These are phyloP conservation scores for human DNA, from an alignment of 2,113 vertebrate species.

Conservation along the genomic window DNA sequence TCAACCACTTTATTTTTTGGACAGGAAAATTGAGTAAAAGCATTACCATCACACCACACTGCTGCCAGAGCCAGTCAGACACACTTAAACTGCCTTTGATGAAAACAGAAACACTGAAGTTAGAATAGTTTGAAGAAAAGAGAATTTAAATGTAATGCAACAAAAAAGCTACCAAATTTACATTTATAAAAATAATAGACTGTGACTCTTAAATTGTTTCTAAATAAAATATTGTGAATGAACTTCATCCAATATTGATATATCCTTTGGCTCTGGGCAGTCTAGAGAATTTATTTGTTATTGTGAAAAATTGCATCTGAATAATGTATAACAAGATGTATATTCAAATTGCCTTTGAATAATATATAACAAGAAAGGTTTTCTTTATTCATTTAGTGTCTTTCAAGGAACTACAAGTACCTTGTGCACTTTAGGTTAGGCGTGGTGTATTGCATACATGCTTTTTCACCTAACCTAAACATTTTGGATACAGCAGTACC, in stretches of 20 bases:
- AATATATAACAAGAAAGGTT: slow-evolving; percentile 53
- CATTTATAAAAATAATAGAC: slow-evolving; percentile 47
- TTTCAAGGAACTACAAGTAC: slow-evolving; percentile 47
- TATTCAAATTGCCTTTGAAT: slow-evolving; percentile 69
- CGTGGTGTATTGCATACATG: not conserved
- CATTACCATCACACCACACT: not conserved
- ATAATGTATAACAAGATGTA: slow-evolving; percentile 70
- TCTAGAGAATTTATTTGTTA: slow-evolving; percentile 68
- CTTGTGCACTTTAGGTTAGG: not conserved
- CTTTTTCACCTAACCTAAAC: slow-evolving; percentile 24
- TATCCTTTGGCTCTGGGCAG: slow-evolving; percentile 4
- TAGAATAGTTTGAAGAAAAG: not conserved
- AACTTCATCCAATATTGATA: slow-evolving; percentile 68
- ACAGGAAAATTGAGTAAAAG: not conserved
- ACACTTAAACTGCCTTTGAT: not conserved
- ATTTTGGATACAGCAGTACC: not conserved
- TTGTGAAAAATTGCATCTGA: slow-evolving; percentile 63
- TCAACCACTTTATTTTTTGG: not conserved
- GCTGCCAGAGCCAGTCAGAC: not conserved
- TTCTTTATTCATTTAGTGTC: slow-evolving; percentile 36
- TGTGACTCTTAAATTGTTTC: slow-evolving; percentile 54
- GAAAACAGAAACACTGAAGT: not conserved
- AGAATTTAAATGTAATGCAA: slow-evolving; percentile 29
- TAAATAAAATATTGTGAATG: slow-evolving; percentile 68
- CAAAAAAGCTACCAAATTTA: not conserved